phyloP scores from a whole-genome alignment of 2,113 vertebrate genomes.

The Rhinoderma darwinii region DNA sequence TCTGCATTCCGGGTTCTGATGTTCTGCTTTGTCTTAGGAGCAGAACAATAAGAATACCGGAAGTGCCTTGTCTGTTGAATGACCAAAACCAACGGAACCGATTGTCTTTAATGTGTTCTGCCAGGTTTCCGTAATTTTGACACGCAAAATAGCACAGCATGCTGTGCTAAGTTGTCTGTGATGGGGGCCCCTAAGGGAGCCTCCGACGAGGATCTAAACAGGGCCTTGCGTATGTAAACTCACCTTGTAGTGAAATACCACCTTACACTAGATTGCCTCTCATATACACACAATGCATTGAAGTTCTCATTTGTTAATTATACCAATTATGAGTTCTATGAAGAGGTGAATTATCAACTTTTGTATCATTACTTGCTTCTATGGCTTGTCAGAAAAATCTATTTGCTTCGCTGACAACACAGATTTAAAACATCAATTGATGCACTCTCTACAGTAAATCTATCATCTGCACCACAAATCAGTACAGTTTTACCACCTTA shows the following conservation, averaged over 20 bases:
- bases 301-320: not conserved
- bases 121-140: too few relatives aligned
- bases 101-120: too few relatives aligned
- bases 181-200: too few relatives aligned
- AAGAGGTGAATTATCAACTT: constrained; percentile 7
- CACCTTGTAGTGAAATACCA: not conserved
- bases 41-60: too few relatives aligned
- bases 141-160: too few relatives aligned
- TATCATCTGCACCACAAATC: not conserved
- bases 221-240: not conserved
- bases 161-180: too few relatives aligned
- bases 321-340: not conserved
- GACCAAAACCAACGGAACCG: too few relatives aligned
- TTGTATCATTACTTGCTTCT: not conserved
- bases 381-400: constrained; percentile 1
- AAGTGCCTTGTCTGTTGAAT: too few relatives aligned
- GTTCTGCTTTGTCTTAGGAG: too few relatives aligned
- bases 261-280: not conserved
- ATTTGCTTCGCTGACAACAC: constrained; percentile 7
- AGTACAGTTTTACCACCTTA: not conserved
- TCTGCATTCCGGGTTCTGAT: too few relatives aligned
- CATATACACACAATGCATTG: not conserved
- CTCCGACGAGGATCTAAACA: too few relatives aligned
- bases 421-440: constrained; percentile 16
- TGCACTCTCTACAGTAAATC: constrained; percentile 1